Evolutionary conservation across 2,113 vertebrate genomes (phyloP).

Genomic region (Opisthocomus hoazin): DNA sequence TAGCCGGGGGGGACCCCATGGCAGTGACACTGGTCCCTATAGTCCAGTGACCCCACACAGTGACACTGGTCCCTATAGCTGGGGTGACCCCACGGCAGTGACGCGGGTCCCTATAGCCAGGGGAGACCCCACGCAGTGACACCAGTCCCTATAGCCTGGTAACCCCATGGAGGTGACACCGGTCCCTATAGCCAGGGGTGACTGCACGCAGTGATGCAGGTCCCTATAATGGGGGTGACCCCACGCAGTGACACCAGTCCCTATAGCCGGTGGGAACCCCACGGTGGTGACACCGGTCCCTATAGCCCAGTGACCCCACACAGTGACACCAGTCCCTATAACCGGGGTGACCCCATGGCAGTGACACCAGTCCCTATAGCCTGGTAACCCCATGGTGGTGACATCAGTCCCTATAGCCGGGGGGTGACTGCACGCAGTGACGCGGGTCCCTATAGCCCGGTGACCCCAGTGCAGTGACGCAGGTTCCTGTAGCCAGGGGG

Average conservation of each 20-base stretch:
- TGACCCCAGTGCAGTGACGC: rapidly evolving
- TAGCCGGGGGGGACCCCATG: not conserved
- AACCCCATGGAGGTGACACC: rapidly evolving
- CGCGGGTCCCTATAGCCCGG: rapidly evolving
- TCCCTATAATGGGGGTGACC: not conserved
- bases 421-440: not conserved
- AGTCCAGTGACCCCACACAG: too few species aligned
- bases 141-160: not conserved
- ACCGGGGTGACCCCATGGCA: too few species aligned
- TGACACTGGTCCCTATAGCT: too few species aligned
- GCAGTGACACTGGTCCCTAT: too few species aligned
- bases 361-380: too few species aligned
- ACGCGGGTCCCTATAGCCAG: too few species aligned
- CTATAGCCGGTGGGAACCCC: not conserved
- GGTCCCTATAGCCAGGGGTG: not conserved
- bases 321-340: too few species aligned
- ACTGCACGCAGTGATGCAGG: rapidly evolving
- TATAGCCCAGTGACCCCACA: too few species aligned
- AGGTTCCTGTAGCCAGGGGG: not conserved
- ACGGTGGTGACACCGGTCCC: too few species aligned
- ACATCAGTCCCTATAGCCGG: rapidly evolving
- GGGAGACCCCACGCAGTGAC: too few species aligned
- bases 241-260: not conserved
- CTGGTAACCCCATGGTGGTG: too few species aligned
- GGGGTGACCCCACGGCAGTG: too few species aligned